Conservation (phyloP, 2,797 vertebrate species). For the Sebastes minor region DNA sequence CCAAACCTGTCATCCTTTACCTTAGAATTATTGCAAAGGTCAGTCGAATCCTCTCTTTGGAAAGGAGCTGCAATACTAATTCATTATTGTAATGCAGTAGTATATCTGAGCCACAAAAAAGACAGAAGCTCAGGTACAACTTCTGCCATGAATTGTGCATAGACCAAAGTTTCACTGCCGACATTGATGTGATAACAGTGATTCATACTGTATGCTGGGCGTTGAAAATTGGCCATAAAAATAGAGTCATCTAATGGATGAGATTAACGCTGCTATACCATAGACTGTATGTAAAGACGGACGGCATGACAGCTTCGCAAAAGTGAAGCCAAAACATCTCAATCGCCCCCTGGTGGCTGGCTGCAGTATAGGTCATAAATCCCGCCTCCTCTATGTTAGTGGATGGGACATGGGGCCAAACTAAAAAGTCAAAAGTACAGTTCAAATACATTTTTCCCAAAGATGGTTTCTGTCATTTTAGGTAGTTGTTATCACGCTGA, state of each 20-base stretch:
- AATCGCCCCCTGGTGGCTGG: too few relatives aligned
- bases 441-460: too few relatives aligned
- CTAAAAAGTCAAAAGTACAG: too few relatives aligned
- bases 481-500: too few relatives aligned
- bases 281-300: too few relatives aligned
- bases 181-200: not conserved
- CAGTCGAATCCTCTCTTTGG: not conserved
- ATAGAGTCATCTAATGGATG: not conserved
- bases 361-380: too few relatives aligned
- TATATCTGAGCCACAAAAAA: not conserved
- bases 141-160: not conserved
- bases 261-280: not conserved
- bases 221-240: not conserved
- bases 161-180: accelerated
- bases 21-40: slow-evolving; percentile 26
- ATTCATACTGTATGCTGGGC: not conserved
- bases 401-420: too few relatives aligned
- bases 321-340: too few relatives aligned
- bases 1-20: slow-evolving; percentile 21
- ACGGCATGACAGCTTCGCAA: accelerated
- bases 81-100: not conserved
- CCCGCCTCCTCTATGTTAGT: too few relatives aligned
- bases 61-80: not conserved
- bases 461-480: too few relatives aligned
- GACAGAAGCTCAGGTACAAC: not conserved